Percentiles rank a stretch among this genome's conserved stretches.
These are phyloP conservation scores for Teleopsis dalmanni DNA, from an alignment of 1,140 invertebrate species.

Conservation along the genomic window DNA sequence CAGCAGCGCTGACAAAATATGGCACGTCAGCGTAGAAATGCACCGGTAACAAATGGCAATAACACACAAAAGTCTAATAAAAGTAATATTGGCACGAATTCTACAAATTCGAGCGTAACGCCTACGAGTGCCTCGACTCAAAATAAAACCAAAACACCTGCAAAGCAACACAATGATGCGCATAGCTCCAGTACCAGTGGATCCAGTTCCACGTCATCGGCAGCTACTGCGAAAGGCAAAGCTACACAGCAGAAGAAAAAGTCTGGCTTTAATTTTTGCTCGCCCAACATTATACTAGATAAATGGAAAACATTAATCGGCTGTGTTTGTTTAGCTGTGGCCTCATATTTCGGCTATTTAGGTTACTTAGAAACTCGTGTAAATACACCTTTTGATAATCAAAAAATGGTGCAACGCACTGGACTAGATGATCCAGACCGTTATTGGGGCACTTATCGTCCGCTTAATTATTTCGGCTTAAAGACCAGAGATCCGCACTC, in stretches of 20 bases:
- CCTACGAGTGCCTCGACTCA: no score
- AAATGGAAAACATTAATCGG: conserved; percentile 40
- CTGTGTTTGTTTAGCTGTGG: conserved; percentile 48
- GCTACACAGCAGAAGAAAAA: conserved; percentile 7
- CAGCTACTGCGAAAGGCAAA: background rate
- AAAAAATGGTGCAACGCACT: conserved; percentile 54
- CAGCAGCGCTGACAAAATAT: no score
- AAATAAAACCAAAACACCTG: conserved; percentile 1
- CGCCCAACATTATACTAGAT: conserved; percentile 27
- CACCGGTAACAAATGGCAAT: conserved; percentile 3
- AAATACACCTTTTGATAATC: conserved; percentile 69
- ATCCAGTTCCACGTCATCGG: conserved; percentile 1
- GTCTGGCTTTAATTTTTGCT: conserved; percentile 20
- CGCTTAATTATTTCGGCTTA: conserved; percentile 82
- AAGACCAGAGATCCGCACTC: conserved; percentile 84
- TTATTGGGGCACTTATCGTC: conserved; percentile 90
- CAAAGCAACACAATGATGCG: background rate
- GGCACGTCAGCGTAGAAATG: conserved; percentile 6
- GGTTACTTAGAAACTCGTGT: conserved; percentile 82
- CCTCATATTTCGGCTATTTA: conserved; percentile 66
- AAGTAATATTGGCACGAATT: no score
- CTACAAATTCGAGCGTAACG: no score
- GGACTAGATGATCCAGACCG: conserved; percentile 67
- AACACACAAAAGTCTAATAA: background rate
- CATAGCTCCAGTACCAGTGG: conserved; percentile 1